Base-by-base conservation (phyloP, 1,140 invertebrate genomes). In the Macrostomum lignano region DNA sequence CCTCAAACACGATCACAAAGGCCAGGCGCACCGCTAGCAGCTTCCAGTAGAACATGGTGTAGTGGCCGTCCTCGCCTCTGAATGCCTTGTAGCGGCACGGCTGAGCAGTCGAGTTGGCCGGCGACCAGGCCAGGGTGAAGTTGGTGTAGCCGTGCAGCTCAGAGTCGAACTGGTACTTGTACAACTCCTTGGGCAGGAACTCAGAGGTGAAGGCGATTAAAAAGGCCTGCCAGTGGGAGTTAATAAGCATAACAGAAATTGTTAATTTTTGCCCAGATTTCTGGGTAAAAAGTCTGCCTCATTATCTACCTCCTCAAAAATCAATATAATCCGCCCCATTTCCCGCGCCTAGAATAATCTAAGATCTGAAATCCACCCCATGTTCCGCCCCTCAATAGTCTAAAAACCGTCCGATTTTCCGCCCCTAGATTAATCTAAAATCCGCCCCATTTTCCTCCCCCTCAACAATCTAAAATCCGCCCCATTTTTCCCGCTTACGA, bases 161-260 rank as follows among this genome's bases (percentile, higher is more conserved):
- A 42, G 64, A 60, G 40, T 69, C 41, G 51, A 64, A 55, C 47
- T 64, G 56, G 44, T 69, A 50, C 38, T 62, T 56, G 55, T 93
- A 94, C 6, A 91, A 71, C 25, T 91, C 45, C 29, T 73, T 68
- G 9, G 86, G 84, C 39, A 96, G 77, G 55, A 93, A 84, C 46
- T 93, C 81, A 0, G 82, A 93, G 2, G 86, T 93, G 60, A 96
- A 96, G 22, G 86, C 86, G 47, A 98, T 94, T 31, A 96, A 84
- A 46, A 91, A 81, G 31, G 74, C 86, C 81, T 91, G 51, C n/a
- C 25, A 11, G 17, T 33, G 7, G 33, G 25, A 31, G 17, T 7
- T 5, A n/a, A n/a, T n/a, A n/a, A n/a, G n/a, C n/a, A n/a, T 35
- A 31, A 5, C 4, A 26, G 9, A 17, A 6, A 32, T 32, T 17